phyloP scores from a whole-genome alignment of 2,113 vertebrate genomes.

The Carassius carassius region DNA sequence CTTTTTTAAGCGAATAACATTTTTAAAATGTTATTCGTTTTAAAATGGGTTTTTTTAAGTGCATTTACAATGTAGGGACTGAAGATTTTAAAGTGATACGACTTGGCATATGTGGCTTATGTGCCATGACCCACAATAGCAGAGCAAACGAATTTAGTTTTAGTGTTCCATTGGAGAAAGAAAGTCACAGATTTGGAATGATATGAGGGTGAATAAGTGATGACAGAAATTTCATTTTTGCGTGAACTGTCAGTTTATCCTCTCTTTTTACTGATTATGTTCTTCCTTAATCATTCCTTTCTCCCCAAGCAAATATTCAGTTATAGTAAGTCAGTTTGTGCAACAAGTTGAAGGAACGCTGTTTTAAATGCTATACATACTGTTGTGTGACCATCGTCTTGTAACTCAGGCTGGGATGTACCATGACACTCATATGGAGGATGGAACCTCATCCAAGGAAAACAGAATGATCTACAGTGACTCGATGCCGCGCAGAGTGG shows the following conservation, averaged over 20 bases:
- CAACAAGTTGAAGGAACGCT: background rate
- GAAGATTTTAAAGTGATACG: background rate
- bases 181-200: background rate
- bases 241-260: slow-evolving; percentile 3
- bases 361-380: background rate
- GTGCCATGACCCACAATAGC: background rate
- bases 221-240: background rate
- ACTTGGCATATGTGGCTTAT: background rate
- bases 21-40: background rate
- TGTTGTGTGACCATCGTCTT: background rate
- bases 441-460: slow-evolving; percentile 91
- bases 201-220: background rate
- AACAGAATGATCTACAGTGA: slow-evolving; percentile 96
- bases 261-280: background rate
- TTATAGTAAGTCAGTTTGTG: background rate
- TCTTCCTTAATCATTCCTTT: background rate
- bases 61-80: background rate
- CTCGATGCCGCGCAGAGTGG: slow-evolving; percentile 94
- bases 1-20: background rate
- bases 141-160: background rate
- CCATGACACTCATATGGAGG: slow-evolving; percentile 91
- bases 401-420: slow-evolving; percentile 85
- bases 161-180: background rate
- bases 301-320: slow-evolving; percentile 13
- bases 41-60: too few species aligned